phyloP scores from a whole-genome alignment of 2,888 invertebrate genomes.

The Eupithecia centaureata region DNA sequence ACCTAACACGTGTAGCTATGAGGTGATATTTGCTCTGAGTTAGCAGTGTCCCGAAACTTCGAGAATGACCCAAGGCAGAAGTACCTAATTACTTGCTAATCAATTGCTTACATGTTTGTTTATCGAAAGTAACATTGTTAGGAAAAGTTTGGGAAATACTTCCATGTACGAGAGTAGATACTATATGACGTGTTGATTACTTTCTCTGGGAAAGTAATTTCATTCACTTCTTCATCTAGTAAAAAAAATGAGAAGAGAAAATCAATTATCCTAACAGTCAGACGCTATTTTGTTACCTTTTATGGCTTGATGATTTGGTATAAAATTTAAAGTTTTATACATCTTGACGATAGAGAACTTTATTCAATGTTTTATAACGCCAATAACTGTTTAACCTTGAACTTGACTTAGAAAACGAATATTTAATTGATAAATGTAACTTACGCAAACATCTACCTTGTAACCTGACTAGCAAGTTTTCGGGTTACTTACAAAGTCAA shows the following conservation, averaged over 20 bases:
- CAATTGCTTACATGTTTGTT: slow-evolving; percentile 57
- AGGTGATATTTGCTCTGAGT: slow-evolving; percentile 50
- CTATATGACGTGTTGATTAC: not conserved
- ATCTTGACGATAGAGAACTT: too few relatives aligned
- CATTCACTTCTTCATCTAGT: too few relatives aligned
- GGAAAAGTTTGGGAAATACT: slow-evolving; percentile 17
- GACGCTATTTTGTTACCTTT: too few relatives aligned
- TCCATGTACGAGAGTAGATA: not conserved
- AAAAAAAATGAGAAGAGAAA: too few relatives aligned
- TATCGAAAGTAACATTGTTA: slow-evolving; percentile 41
- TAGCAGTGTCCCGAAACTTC: slow-evolving; percentile 59
- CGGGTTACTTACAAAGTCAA: not conserved
- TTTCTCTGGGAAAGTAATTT: not conserved
- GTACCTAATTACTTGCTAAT: slow-evolving; percentile 69
- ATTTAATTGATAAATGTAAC: too few relatives aligned
- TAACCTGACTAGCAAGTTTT: not conserved
- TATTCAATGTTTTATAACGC: too few relatives aligned
- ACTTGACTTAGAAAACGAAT: too few relatives aligned
- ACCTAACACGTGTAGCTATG: not conserved
- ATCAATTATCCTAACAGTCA: too few relatives aligned
- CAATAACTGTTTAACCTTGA: not conserved
- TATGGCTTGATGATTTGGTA: not conserved
- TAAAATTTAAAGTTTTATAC: too few relatives aligned
- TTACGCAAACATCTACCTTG: not conserved
- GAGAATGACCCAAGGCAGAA: slow-evolving; percentile 50